phyloP scores from a whole-genome alignment of 2,888 invertebrate genomes.

The Dioctria linearis region DNA sequence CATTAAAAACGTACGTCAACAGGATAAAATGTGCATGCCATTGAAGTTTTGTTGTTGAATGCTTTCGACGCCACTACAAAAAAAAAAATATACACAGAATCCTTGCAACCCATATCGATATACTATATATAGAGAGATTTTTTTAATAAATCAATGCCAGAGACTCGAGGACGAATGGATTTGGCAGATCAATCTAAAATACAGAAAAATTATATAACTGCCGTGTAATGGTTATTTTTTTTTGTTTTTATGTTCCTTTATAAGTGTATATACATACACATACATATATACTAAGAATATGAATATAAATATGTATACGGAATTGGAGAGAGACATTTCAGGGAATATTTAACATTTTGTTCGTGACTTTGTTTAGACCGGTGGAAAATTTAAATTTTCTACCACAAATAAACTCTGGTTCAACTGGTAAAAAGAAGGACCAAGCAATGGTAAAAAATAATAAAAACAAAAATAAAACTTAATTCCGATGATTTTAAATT shows the following conservation, averaged over 20 bases:
- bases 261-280: not conserved
- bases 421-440: not conserved
- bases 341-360: too few species aligned
- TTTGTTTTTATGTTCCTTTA: conserved; percentile 5
- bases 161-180: conserved; percentile 20
- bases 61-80: not conserved
- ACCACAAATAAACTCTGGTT: not conserved
- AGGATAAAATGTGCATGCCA: conserved; percentile 3
- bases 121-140: not conserved
- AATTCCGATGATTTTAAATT: not conserved
- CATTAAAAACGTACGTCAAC: not conserved
- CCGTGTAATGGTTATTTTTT: not conserved
- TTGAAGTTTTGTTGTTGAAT: not conserved
- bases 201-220: conserved; percentile 1
- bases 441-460: not conserved
- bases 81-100: not conserved
- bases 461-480: not conserved
- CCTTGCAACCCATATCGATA: not conserved
- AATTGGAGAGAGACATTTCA: too few species aligned
- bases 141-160: conserved; percentile 18
- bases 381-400: not conserved
- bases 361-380: not conserved
- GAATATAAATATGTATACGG: too few species aligned
- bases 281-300: too few species aligned
- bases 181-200: conserved; percentile 36